Evolutionary conservation across 2,888 invertebrate genomes (phyloP).

Genomic region (Macaria liturata): DNA sequence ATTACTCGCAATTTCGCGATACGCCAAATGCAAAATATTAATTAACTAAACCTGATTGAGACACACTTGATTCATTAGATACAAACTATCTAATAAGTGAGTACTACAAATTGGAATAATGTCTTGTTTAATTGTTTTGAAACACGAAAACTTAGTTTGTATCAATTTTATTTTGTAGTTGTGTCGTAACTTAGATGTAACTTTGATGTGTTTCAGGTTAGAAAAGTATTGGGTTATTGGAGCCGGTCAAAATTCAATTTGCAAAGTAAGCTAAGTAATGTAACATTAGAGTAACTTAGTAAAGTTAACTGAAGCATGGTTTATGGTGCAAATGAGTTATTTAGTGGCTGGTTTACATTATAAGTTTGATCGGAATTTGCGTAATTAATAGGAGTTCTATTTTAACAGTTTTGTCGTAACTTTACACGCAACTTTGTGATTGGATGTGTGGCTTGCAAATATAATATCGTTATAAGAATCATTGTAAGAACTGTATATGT

Average conservation of each 20-base stretch:
- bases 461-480: too few relatives aligned
- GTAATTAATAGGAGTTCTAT: too few relatives aligned
- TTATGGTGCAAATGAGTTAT: conserved; percentile 1
- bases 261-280: too few relatives aligned
- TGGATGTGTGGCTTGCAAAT: too few relatives aligned
- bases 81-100: background rate
- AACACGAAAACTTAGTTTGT: conserved; percentile 2
- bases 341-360: background rate
- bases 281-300: too few relatives aligned
- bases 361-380: too few relatives aligned
- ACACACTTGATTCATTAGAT: conserved; percentile 1
- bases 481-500: too few relatives aligned
- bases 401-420: too few relatives aligned
- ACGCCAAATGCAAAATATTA: conserved; percentile 1
- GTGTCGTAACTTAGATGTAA: background rate
- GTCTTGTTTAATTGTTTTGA: conserved; percentile 1
- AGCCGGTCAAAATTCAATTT: conserved; percentile 1
- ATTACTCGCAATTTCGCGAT: conserved; percentile 6
- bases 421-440: too few relatives aligned
- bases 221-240: background rate
- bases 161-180: background rate
- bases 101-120: conserved; percentile 1
- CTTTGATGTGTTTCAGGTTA: background rate
- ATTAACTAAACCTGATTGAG: conserved; percentile 8
- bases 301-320: background rate